These are phyloP conservation scores for Sinocyclocheilus anshuiensis DNA, from an alignment of 2,113 vertebrate genomes.

Conservation along the genomic window DNA sequence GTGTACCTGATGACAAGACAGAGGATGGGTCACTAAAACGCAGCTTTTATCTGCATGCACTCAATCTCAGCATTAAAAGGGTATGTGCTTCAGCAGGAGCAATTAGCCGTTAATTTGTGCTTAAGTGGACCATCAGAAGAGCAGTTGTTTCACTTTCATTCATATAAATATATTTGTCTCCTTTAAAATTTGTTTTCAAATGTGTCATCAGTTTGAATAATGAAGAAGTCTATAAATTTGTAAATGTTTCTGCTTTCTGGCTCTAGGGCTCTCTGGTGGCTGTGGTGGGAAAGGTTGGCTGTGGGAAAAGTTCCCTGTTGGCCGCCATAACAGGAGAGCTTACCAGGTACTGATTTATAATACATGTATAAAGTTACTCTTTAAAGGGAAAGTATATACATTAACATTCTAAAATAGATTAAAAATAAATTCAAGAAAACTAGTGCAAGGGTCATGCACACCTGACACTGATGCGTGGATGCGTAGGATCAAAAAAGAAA, in stretches of 20 bases:
- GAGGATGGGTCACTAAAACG: conserved; percentile 34
- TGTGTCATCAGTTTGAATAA: neutral
- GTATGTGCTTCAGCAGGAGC: conserved; percentile 58
- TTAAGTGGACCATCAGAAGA: neutral
- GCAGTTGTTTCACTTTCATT: neutral
- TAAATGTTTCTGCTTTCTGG: conserved; percentile 16
- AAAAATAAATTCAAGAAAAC: too few relatives aligned
- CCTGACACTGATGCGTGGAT: too few relatives aligned
- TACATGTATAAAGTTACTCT: neutral
- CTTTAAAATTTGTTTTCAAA: neutral
- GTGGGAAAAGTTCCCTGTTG: conserved; percentile 91
- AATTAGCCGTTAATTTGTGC: neutral
- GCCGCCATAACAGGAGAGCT: conserved; percentile 91
- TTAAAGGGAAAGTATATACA: neutral
- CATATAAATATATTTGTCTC: neutral
- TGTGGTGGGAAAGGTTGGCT: conserved; percentile 92
- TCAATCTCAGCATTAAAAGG: conserved; percentile 82
- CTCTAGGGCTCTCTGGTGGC: conserved; percentile 86
- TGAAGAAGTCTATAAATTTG: neutral
- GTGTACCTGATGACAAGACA: neutral
- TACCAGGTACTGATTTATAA: conserved; percentile 78
- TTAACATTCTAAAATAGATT: too few relatives aligned
- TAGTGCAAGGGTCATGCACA: too few relatives aligned
- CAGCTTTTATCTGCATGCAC: conserved; percentile 76
- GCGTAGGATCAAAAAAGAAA: too few relatives aligned